Evolutionary conservation across 2,888 invertebrate genomes (phyloP).

Genomic region (Palloptera scutellata): DNA sequence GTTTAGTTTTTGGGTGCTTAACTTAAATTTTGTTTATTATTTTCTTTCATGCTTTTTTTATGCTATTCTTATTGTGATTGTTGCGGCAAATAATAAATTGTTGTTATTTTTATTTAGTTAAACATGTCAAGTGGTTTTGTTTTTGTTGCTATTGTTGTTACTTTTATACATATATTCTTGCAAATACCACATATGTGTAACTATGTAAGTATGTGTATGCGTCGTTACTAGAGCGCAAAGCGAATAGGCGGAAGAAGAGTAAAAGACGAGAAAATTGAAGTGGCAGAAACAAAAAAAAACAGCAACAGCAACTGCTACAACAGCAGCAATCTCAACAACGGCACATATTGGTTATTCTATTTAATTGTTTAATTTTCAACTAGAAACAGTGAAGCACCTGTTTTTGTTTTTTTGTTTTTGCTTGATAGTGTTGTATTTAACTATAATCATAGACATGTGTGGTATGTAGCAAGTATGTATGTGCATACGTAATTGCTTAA

Average conservation of each 20-base stretch:
- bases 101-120: slow-evolving; percentile 3
- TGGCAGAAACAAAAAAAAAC: neutral
- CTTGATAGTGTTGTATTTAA: neutral
- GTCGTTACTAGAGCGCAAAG: slow-evolving; percentile 27
- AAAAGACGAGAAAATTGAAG: neutral
- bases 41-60: neutral
- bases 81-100: slow-evolving; percentile 6
- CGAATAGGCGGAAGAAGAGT: neutral
- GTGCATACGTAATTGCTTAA: slow-evolving; percentile 4
- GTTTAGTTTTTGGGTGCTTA: too few relatives aligned
- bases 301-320: slow-evolving; percentile 2
- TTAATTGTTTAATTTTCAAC: slow-evolving; percentile 21
- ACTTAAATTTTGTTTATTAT: too few relatives aligned
- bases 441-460: too few relatives aligned
- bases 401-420: neutral
- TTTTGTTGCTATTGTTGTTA: slow-evolving; percentile 12
- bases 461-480: neutral
- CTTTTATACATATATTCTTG: neutral
- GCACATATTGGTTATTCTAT: slow-evolving; percentile 18
- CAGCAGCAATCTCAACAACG: neutral
- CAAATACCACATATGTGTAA: neutral
- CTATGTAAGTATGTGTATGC: neutral
- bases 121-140: slow-evolving; percentile 15
- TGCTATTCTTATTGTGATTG: neutral
- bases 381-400: slow-evolving; percentile 21